A percentile compares a stretch with the other conserved stretches of the same genome.
These are phyloP conservation scores for Pyrgilauda ruficollis DNA, from an alignment of 2,113 vertebrate genomes.

Conservation along the genomic window DNA sequence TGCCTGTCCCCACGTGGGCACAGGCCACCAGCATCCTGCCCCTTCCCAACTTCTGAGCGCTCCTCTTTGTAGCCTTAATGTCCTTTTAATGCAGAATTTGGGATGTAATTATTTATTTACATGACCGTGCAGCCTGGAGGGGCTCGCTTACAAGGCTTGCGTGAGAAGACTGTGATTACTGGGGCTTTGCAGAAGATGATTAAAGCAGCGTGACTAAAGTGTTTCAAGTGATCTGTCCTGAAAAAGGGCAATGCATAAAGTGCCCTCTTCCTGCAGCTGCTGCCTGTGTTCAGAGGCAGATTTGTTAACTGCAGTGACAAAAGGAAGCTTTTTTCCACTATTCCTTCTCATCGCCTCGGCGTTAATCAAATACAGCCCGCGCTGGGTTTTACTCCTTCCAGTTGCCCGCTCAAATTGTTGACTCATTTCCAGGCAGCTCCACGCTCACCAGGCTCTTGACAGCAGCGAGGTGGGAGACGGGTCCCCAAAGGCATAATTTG, in stretches of 20 bases:
- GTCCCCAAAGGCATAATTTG: conserved; percentile 53
- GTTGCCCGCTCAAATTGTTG: conserved; percentile 38
- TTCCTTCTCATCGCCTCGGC: neutral
- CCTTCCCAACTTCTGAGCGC: neutral
- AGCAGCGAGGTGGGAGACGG: conserved; percentile 43
- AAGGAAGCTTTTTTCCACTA: neutral
- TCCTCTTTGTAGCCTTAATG: neutral
- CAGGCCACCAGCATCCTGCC: neutral
- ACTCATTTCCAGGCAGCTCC: conserved; percentile 55
- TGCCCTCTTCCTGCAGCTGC: conserved; percentile 60
- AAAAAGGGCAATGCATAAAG: conserved; percentile 17
- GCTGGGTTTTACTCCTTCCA: conserved; percentile 19
- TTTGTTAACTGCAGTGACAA: conserved; percentile 36
- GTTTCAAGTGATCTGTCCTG: conserved; percentile 36
- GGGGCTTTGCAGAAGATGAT: conserved; percentile 26
- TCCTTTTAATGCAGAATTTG: conserved; percentile 38
- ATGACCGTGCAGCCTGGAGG: conserved; percentile 11
- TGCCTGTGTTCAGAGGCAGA: conserved; percentile 19
- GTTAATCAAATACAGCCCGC: neutral
- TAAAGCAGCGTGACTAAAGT: conserved; percentile 50
- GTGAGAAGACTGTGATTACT: conserved; percentile 28
- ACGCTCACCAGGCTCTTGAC: conserved; percentile 34
- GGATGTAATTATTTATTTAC: conserved; percentile 59
- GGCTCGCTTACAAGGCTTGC: neutral
- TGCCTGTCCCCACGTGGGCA: neutral